Evolutionary conservation across 64 coral and sea anemone genomes (phyloP), one percentile per base, ranked within the genome.

Genomic region (Dendrophyllia cribrosa): DNA sequence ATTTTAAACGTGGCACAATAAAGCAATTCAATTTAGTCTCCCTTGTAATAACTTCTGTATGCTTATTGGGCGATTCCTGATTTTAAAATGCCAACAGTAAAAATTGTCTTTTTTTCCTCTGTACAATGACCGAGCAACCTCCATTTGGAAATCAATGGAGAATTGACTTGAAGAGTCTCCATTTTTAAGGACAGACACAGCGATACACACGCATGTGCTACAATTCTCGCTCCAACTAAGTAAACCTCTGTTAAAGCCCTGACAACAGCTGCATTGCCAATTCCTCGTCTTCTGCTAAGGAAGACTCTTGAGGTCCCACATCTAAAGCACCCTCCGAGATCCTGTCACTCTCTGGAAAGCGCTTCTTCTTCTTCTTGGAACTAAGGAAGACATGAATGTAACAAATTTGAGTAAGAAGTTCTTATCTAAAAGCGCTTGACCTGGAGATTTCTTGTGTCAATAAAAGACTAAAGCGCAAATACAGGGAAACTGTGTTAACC

Each of bases 201-300:
- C 46, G 19, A 48, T 9, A 20, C 46, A 49, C 72, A 16, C 19
- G 46, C 15, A 17, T 7, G 72, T 51, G 3, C 72, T 7, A 48
- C 25, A n/a, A n/a, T 49, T 46, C n/a, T 20, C 45, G 45, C 20
- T 55, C 19, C 46, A 2, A 7, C 4, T 22, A 9, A 6, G 3
- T 78, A 9, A 14, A 13, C 19, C 20, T 56, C 10, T 9, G 47
- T 80, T 80, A 80, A 80, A 44, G 45, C 12, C 77, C 77, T 16
- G 55, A 43, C 55, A 80, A 60, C 24, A 80, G 25, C 58, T 80
- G 77, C 55, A 80, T 43, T 4, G 55, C 80, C 4, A 84, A 34
- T 50, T 84, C 80, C 62, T 84, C 80, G 62, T 84, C 80, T 22
- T 84, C 80, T 1, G 80, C 80, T 47, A 84, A 84, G 21, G 75